A percentile compares a stretch with the other conserved stretches of the same genome.
Conservation (phyloP, 2,888 invertebrate genomes). For the Eumerus sabulonum region DNA sequence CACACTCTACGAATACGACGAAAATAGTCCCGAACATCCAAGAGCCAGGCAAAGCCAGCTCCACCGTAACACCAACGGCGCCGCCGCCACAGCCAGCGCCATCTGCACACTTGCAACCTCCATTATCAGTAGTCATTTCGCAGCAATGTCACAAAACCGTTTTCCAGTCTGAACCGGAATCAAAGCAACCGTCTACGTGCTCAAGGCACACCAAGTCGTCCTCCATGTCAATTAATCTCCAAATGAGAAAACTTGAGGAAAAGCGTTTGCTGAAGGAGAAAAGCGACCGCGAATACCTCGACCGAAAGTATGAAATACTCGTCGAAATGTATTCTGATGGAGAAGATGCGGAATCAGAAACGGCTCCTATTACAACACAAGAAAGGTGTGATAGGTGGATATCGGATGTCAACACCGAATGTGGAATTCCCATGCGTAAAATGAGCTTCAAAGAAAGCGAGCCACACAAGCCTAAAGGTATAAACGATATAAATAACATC, state of each 20-base stretch:
- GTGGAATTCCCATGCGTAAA: constrained; percentile 5
- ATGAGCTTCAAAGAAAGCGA: background rate
- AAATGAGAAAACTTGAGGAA: constrained; percentile 24
- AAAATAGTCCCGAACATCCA: background rate
- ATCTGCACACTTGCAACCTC: background rate
- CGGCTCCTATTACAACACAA: constrained; percentile 3
- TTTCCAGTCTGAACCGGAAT: background rate
- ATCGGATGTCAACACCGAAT: constrained; percentile 7
- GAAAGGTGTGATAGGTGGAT: constrained; percentile 17
- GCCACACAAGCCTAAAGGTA: background rate
- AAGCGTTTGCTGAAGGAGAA: constrained; percentile 15
- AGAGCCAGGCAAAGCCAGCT: background rate
- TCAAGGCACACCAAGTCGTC: constrained; percentile 5
- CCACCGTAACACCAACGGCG: background rate
- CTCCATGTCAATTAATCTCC: constrained; percentile 12
- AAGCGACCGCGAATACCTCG: constrained; percentile 17
- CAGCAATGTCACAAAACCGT: background rate
- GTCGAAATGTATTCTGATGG: constrained; percentile 9
- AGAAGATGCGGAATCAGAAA: too few relatives aligned
- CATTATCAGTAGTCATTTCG: background rate
- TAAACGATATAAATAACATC: too few relatives aligned
- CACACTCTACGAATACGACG: background rate
- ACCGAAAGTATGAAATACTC: constrained; percentile 26
- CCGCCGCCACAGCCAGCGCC: too few relatives aligned
- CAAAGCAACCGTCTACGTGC: constrained; percentile 3